Base-by-base conservation (phyloP, 1,140 invertebrate genomes). In the Brachionus manjavacas region DNA sequence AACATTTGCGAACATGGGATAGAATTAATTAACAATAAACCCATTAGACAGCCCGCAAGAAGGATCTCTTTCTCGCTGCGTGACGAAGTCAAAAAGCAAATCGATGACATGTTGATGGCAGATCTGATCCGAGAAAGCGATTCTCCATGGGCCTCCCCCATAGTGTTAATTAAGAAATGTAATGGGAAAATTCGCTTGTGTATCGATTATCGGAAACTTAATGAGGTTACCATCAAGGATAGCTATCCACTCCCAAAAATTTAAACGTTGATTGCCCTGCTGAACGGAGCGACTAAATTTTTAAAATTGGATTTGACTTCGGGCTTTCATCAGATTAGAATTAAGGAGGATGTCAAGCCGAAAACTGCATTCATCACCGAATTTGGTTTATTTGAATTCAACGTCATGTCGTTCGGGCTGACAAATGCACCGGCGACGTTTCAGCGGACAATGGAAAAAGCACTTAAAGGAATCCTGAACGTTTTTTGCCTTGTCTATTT, bases 331-430 rank as follows among this genome's bases (percentile, higher is more conserved):
- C 74, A 79, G 31, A 35, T 79, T 7, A n/a, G 35, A 28, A 60
- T 79, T 6, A 41, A 79, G 12, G 14, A 46, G 12, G 16, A 46
- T 4, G 7, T 1, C 31, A 46, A 79, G 28, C 20, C 16, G 25
- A 79, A 46, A 35, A 79, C 74, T 8, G 35, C 74, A 60, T 79
- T 79, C 46, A 49, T 49, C 14, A 52, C 16, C 14, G 28, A 79
- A 12, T 41, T 41, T 3, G 74, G 74, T 4, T 25, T 79, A 11
- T 88, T 85, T 74, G 86, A 86, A 76, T 88, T 86, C 64, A 86
- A 49, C 9, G 76, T 86, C 1, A 88, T 91, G 88, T 88, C 89
- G 0, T 91, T 90, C 85, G 90, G 89, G 0, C 84, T 91, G 1
- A 85, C 84, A 2, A 88, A 89, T 20, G 87, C 89, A 1, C 87